Evolutionary conservation across 1,140 invertebrate genomes (phyloP).

Genomic region (Maconellicoccus hirsutus): DNA sequence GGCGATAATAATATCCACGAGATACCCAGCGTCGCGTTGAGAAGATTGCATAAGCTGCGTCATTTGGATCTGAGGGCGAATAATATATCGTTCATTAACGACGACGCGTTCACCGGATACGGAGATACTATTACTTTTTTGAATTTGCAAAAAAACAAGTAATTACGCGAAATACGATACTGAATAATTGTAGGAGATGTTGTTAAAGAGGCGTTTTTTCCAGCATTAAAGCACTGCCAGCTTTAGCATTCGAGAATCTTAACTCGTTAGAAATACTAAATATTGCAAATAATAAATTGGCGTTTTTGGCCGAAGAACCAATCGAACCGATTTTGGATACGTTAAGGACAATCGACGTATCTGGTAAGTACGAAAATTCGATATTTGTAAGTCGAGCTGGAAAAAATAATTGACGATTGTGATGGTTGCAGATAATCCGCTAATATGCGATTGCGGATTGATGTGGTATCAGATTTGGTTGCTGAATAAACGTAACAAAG

Average conservation of each 20-base stretch:
- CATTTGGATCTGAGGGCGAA: slow-evolving; percentile 77
- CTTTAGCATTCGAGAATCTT: slow-evolving; percentile 68
- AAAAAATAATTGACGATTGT: neutral
- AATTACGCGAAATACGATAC: too few relatives aligned
- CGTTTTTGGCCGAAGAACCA: slow-evolving; percentile 69
- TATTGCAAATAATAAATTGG: slow-evolving; percentile 75
- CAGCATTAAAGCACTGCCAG: slow-evolving; percentile 64
- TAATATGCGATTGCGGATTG: slow-evolving; percentile 75
- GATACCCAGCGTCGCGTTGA: slow-evolving; percentile 67
- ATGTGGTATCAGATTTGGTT: slow-evolving; percentile 72
- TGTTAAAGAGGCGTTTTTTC: too few relatives aligned
- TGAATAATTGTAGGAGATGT: too few relatives aligned
- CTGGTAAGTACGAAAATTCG: slow-evolving; percentile 48
- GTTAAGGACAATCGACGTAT: slow-evolving; percentile 68
- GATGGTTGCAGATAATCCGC: slow-evolving; percentile 61
- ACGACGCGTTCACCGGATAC: slow-evolving; percentile 77
- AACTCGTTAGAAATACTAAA: slow-evolving; percentile 79
- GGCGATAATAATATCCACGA: slow-evolving; percentile 73
- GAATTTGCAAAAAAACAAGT: slow-evolving; percentile 84
- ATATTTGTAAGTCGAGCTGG: too few relatives aligned
- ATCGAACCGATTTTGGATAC: slow-evolving; percentile 78
- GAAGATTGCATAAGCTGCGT: slow-evolving; percentile 66
- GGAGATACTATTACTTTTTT: slow-evolving; percentile 85
- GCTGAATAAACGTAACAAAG: slow-evolving; percentile 55
- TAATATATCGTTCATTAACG: slow-evolving; percentile 66